These are phyloP conservation scores for Sebastes miniatus DNA, from an alignment of 2,797 vertebrate genomes.

Conservation along the genomic window DNA sequence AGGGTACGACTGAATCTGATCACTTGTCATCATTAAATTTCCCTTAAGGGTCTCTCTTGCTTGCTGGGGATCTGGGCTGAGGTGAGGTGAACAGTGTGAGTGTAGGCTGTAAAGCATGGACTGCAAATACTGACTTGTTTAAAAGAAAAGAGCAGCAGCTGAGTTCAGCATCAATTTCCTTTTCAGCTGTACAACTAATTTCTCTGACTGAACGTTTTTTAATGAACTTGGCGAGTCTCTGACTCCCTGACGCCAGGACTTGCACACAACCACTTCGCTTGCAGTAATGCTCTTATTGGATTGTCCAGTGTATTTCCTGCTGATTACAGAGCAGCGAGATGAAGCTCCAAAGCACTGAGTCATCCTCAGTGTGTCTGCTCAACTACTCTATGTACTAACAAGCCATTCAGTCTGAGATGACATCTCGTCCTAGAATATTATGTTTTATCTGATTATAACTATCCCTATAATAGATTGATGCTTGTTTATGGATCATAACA, in stretches of 20 bases:
- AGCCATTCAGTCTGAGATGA: not conserved
- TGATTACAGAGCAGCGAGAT: conserved; percentile 40
- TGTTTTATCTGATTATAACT: not conserved
- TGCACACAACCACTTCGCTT: conserved; percentile 9
- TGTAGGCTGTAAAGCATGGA: conserved; percentile 2
- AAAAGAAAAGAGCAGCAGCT: conserved; percentile 11
- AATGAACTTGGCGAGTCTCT: conserved; percentile 52
- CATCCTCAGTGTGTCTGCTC: conserved; percentile 13
- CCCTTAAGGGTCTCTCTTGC: not conserved
- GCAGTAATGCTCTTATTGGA: conserved; percentile 50
- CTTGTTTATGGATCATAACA: conserved; percentile 2
- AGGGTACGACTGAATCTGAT: not conserved
- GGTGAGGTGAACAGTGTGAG: not conserved
- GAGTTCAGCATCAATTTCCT: conserved; percentile 51
- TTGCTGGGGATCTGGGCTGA: not conserved
- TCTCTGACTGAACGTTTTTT: conserved; percentile 50
- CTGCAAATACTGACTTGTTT: conserved; percentile 4
- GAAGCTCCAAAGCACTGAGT: conserved; percentile 13
- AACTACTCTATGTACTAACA: not conserved
- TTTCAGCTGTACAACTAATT: conserved; percentile 32
- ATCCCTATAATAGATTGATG: not conserved
- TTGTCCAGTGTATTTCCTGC: conserved; percentile 46
- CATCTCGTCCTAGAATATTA: not conserved
- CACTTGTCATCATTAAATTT: conserved; percentile 6
- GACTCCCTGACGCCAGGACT: too few species aligned